Evolutionary conservation across 1,140 invertebrate species (phyloP).

Genomic region (Drosophila mauritiana): DNA sequence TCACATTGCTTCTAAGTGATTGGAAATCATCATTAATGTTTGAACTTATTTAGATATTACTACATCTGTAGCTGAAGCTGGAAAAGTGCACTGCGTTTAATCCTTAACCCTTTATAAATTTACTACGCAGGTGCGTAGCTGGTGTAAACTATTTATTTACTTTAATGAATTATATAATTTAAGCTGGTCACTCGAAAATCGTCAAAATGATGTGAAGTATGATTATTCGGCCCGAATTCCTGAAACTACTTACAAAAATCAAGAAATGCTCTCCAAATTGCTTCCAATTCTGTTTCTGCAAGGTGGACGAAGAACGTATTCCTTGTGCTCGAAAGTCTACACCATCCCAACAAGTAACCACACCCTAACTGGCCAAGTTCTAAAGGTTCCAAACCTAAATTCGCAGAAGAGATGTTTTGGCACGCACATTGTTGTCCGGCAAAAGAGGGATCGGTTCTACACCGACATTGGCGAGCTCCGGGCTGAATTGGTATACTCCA

Average conservation of each 20-base stretch:
- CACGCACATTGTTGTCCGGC: neutral
- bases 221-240: neutral
- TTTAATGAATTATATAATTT: too few species aligned
- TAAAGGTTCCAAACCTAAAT: neutral
- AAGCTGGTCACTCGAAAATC: constrained; percentile 15
- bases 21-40: too few species aligned
- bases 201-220: constrained; percentile 8
- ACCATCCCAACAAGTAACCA: neutral
- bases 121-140: too few species aligned
- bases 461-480: neutral
- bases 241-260: constrained; percentile 9
- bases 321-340: neutral
- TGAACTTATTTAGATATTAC: too few species aligned
- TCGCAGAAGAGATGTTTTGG: neutral
- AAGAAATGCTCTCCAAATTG: constrained; percentile 12
- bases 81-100: too few species aligned
- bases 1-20: neutral
- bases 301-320: neutral
- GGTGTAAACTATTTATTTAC: neutral
- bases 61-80: too few species aligned
- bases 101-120: too few species aligned
- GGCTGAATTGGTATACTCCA: neutral
- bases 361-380: neutral
- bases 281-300: neutral
- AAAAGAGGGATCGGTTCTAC: neutral